Base-by-base conservation (phyloP, 2,113 vertebrate species). In the Elephantulus edwardii region DNA sequence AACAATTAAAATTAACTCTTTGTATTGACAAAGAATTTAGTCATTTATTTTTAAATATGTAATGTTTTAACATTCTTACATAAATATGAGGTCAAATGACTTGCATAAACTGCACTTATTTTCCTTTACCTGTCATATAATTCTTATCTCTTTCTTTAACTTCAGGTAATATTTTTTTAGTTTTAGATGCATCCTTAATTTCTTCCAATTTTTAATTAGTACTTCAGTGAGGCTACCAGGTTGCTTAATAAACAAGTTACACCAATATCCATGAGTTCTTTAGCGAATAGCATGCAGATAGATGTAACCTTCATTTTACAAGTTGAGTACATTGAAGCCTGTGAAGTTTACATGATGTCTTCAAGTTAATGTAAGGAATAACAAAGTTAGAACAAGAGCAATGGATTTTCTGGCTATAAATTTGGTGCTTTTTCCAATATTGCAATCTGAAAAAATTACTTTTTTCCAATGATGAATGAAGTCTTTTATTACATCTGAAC, bases 1-100 rank as follows among this genome's bases (percentile, higher is more conserved):
- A 20, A 72, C 14, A 83, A 84, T 77, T 90, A 76, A 83, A 88
- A 48, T 80, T 6, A 64, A 6, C 28, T 88, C 13, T 83, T 76
- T 90, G 46, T 70, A n/a, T 81, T 74, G 16, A 60, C 3, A 81
- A 86, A 79, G 24, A 58, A 28, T 20, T 66, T 70, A 38, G 2
- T 77, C 35, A 54, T 28, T 28, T 83, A 5, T 54, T 17, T n/a
- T 78, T 50, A n/a, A 22, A 35, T 38, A 14, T 64, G 12, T 62
- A 0, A 52, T 78, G 5, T 81, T 2, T 44, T 86, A 89, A 42
- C 35, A 71, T 52, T 64, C 1, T 2, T 81, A 84, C 33, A 16
- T 42, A 83, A 92, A 58, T 35, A 30, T 6, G 9, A 76, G 71
- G 22, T 42, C 26, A 30, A 90, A 74, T 68, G 62, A 66, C 72